These are phyloP conservation scores for Strigamia crassipes DNA, from an alignment of 2,888 invertebrate genomes.

Conservation along the genomic window DNA sequence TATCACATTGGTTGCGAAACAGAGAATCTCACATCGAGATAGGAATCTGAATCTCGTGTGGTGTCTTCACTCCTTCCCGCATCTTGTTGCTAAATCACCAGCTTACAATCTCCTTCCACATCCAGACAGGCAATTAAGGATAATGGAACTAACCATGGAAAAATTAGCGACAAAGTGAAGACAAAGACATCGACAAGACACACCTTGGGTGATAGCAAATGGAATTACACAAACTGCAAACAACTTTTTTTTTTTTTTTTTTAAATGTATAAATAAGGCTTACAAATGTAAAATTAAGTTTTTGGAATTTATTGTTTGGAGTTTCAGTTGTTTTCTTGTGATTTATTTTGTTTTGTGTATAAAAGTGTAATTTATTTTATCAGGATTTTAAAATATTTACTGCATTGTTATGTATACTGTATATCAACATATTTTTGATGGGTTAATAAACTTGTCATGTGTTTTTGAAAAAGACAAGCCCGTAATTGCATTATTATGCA, in stretches of 20 bases:
- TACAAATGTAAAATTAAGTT: too few relatives aligned
- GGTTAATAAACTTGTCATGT: not conserved
- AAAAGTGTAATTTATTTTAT: too few relatives aligned
- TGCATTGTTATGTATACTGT: too few relatives aligned
- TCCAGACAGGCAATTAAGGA: slow-evolving; percentile 23
- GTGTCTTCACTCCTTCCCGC: slow-evolving; percentile 1
- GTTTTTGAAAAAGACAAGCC: not conserved
- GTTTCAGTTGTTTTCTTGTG: too few relatives aligned
- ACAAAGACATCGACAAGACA: slow-evolving; percentile 12
- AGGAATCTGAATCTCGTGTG: not conserved
- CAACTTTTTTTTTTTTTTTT: not conserved
- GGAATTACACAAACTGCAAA: not conserved
- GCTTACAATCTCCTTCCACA: slow-evolving; percentile 21
- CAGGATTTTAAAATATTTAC: too few relatives aligned
- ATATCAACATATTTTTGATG: not conserved
- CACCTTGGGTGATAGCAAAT: not conserved
- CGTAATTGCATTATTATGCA: not conserved
- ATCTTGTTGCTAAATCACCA: slow-evolving; percentile 26
- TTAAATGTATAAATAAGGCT: not conserved
- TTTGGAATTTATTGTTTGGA: too few relatives aligned
- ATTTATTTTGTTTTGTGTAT: too few relatives aligned
- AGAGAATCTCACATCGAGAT: not conserved
- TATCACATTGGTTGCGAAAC: slow-evolving; percentile 1
- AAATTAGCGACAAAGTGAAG: slow-evolving; percentile 23
- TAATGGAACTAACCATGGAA: slow-evolving; percentile 26